Evolutionary conservation across 2,113 vertebrate species (phyloP), one percentile per base, ranked within the genome.

Genomic region (Fregata magnificens): DNA sequence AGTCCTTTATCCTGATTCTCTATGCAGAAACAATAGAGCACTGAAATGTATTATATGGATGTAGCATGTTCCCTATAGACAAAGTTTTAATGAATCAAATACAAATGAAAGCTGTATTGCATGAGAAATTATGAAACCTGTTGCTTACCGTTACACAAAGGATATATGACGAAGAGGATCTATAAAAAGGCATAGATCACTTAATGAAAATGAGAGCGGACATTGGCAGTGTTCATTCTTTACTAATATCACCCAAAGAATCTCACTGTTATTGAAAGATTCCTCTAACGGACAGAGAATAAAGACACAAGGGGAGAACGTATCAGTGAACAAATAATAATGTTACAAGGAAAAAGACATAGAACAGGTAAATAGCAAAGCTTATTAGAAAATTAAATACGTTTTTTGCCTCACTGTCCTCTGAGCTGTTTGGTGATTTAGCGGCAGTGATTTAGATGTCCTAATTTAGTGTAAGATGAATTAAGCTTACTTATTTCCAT

Each of bases 321-420:
- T 65, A 61, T 76, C 84, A 87, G 34, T 53, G 82, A 83, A 44
- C 13, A 70, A 61, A 55, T 34, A 90, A 76, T 56, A 86, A 71
- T 34, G 28, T 69, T 85, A 81, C 26, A 74, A 71, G 70, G 40
- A 69, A 74, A 85, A 92, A 91, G 47, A 62, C 74, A 44, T 6
- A 49, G 25, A 88, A 76, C 17, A 80, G 29, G 49, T 89, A 92
- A 86, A 86, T 34, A 87, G 42, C 18, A 83, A 28, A 90, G 6
- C 18, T 78, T 82, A 71, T 66, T 93, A 66, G 73, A 83, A 94
- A 93, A 95, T 83, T 66, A 97, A 86, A 72, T n/a, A 31, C 5
- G 1, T 73, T 80, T 45, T 74, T 89, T 93, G 13, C 52, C 21
- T 94, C 14, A 9, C 25, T 78, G 53, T 77, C 50, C 63, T 93